Conservation (phyloP, 2,888 invertebrate species). For the Dastarcus helophoroides region DNA sequence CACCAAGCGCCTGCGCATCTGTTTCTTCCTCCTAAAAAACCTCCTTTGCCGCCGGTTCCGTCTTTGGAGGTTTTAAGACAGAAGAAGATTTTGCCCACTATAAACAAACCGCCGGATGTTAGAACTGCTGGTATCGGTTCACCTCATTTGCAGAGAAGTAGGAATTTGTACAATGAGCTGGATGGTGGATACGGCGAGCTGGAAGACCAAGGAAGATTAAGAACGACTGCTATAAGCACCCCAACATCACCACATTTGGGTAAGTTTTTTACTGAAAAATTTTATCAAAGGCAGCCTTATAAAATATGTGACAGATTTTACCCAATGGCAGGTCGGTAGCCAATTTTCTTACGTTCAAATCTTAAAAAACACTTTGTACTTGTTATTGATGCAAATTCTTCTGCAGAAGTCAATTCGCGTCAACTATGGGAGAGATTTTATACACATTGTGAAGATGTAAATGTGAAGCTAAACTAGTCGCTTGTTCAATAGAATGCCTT, state of each 20-base stretch:
- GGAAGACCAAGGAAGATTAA: slow-evolving; percentile 14
- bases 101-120: slow-evolving; percentile 36
- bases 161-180: slow-evolving; percentile 46
- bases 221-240: slow-evolving; percentile 33
- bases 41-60: slow-evolving; percentile 59
- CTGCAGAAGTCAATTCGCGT: too few species aligned
- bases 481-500: too few species aligned
- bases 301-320: too few species aligned
- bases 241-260: slow-evolving; percentile 36
- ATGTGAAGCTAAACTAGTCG: too few species aligned
- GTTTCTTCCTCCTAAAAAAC: slow-evolving; percentile 56
- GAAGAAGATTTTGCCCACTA: slow-evolving; percentile 36
- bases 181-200: slow-evolving; percentile 35
- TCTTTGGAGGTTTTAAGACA: slow-evolving; percentile 49
- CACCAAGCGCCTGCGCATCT: slow-evolving; percentile 41
- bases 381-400: too few species aligned
- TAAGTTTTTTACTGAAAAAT: slow-evolving; percentile 12
- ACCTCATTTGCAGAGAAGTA: slow-evolving; percentile 50
- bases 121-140: slow-evolving; percentile 53
- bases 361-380: slow-evolving; percentile 3
- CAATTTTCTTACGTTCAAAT: slow-evolving; percentile 4
- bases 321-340: too few species aligned
- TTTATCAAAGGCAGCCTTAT: too few species aligned
- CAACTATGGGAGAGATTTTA: too few species aligned
- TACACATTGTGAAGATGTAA: too few species aligned